Conservation (phyloP, 2,888 invertebrate genomes). For the Pollenia angustigena region DNA sequence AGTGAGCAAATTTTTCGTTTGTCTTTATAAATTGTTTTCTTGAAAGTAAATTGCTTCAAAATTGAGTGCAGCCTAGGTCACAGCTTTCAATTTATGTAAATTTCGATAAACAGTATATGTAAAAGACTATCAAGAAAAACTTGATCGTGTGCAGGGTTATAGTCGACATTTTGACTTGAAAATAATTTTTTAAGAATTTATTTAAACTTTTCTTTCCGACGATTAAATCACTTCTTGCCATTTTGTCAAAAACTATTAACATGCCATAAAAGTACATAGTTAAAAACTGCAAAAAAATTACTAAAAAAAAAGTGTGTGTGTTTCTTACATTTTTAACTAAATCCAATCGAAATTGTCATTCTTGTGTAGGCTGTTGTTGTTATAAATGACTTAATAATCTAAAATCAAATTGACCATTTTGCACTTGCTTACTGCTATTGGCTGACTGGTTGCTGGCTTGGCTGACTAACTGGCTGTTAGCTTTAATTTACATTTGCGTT, state of each 20-base stretch:
- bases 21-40: too few relatives aligned
- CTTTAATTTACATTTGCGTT: constrained; percentile 55
- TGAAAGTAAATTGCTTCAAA: too few relatives aligned
- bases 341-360: constrained; percentile 70
- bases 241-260: constrained; percentile 67
- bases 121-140: too few relatives aligned
- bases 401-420: constrained; percentile 74
- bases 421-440: constrained; percentile 71
- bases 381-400: constrained; percentile 74
- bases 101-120: too few relatives aligned
- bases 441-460: constrained; percentile 44
- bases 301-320: neutral
- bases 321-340: constrained; percentile 32
- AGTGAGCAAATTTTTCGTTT: too few relatives aligned
- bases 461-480: constrained; percentile 45
- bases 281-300: constrained; percentile 9
- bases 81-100: too few relatives aligned
- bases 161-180: too few relatives aligned
- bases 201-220: too few relatives aligned
- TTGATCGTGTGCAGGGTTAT: too few relatives aligned
- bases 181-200: too few relatives aligned
- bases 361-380: constrained; percentile 70
- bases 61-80: too few relatives aligned
- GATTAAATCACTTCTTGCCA: too few relatives aligned
- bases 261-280: constrained; percentile 62